These are phyloP conservation scores for Nemotelus pantherinus DNA, from an alignment of 2,888 invertebrate genomes.

Conservation along the genomic window DNA sequence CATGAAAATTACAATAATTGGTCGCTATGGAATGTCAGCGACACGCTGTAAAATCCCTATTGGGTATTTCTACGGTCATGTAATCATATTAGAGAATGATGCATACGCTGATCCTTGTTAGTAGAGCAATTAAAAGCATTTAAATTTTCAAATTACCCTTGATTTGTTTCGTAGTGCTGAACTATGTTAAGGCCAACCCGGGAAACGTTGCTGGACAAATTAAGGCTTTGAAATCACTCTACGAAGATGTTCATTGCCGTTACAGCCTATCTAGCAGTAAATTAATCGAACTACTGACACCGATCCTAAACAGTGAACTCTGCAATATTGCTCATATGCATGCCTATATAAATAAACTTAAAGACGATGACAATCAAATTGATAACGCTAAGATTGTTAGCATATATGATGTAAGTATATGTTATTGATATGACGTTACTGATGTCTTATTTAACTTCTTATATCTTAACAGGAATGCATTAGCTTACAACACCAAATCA, in stretches of 20 bases:
- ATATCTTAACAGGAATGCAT: slow-evolving; percentile 76
- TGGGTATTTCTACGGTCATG: slow-evolving; percentile 93
- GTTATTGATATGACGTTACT: slow-evolving; percentile 16
- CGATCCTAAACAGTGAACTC: slow-evolving; percentile 80
- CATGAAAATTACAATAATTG: slow-evolving; percentile 91
- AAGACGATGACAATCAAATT: slow-evolving; percentile 68
- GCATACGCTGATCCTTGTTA: slow-evolving; percentile 61
- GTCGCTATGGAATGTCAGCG: slow-evolving; percentile 90
- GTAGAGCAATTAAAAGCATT: background rate
- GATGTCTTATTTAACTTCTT: background rate
- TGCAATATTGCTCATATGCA: slow-evolving; percentile 85
- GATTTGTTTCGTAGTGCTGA: slow-evolving; percentile 11
- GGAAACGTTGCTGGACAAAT: slow-evolving; percentile 67
- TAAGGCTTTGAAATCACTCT: slow-evolving; percentile 73
- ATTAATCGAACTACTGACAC: slow-evolving; percentile 80
- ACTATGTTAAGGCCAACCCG: slow-evolving; percentile 57
- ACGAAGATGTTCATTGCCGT: slow-evolving; percentile 83
- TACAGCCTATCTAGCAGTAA: slow-evolving; percentile 87
- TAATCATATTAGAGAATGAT: slow-evolving; percentile 78
- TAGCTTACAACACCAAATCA: slow-evolving; percentile 88
- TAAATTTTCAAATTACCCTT: background rate
- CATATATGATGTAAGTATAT: slow-evolving; percentile 65
- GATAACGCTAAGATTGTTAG: slow-evolving; percentile 67
- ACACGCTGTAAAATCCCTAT: slow-evolving; percentile 90
- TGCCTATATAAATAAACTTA: slow-evolving; percentile 78